A percentile compares a stretch with the other conserved stretches of the same genome.
Evolutionary conservation across 1,140 invertebrate species (phyloP).

Genomic region (Musca vetustissima): DNA sequence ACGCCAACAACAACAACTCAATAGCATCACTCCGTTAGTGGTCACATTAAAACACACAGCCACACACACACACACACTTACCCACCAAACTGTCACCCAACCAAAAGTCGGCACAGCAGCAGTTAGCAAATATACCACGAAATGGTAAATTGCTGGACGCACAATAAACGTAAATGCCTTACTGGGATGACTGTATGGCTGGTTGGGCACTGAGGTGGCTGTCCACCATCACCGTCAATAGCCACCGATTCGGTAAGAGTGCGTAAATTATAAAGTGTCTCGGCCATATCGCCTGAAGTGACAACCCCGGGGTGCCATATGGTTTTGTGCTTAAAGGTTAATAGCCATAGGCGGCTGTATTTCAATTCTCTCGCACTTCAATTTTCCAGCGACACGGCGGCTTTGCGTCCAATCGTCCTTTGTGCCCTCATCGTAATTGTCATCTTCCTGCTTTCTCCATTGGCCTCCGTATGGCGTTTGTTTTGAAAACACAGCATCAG

Average conservation of each 20-base stretch:
- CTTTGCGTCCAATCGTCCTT: background rate
- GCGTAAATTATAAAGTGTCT: constrained; percentile 23
- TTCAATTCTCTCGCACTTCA: constrained; percentile 5
- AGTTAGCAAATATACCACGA: background rate
- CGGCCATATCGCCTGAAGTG: constrained; percentile 16
- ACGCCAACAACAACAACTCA: background rate
- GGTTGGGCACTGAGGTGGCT: background rate
- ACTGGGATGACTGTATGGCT: background rate
- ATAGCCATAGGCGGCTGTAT: constrained; percentile 20
- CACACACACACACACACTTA: background rate
- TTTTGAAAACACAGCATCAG: background rate
- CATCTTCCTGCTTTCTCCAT: background rate
- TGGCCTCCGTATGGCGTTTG: background rate
- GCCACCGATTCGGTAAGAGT: constrained; percentile 17
- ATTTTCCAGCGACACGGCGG: background rate
- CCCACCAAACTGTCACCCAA: no score
- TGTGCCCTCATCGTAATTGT: background rate
- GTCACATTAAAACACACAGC: constrained; percentile 5
- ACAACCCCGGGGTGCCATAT: constrained; percentile 21
- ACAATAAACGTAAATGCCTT: background rate
- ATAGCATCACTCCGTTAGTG: no score
- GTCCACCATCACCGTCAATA: background rate
- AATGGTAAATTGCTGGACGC: background rate
- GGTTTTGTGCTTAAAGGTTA: constrained; percentile 22
- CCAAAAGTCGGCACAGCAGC: background rate